Conservation (phyloP, 2,888 invertebrate species). For the Euphydryas editha region DNA sequence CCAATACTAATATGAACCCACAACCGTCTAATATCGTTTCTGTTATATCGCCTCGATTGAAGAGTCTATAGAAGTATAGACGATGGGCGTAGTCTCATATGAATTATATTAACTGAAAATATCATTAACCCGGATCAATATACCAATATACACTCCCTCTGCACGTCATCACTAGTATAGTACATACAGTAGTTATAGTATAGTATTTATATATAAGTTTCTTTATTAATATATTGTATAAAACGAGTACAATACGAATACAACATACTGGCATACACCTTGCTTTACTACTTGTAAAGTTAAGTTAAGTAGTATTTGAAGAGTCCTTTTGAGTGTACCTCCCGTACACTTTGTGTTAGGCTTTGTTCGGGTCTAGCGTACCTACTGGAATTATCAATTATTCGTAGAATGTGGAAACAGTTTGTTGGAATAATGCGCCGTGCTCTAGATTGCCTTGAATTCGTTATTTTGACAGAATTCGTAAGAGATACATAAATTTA, state of each 20-base stretch:
- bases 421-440: not conserved
- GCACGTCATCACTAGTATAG: too few relatives aligned
- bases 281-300: not conserved
- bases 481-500: too few relatives aligned
- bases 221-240: not conserved
- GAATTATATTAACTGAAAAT: too few relatives aligned
- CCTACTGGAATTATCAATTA: conserved; percentile 4
- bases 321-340: not conserved
- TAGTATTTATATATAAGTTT: too few relatives aligned
- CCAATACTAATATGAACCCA: too few relatives aligned
- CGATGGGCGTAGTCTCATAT: too few relatives aligned
- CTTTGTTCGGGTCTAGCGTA: not conserved
- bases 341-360: not conserved
- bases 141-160: too few relatives aligned
- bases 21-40: too few relatives aligned
- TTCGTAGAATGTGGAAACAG: not conserved
- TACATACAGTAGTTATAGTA: too few relatives aligned
- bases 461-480: not conserved
- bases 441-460: not conserved
- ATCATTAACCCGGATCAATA: too few relatives aligned
- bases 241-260: not conserved
- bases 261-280: not conserved
- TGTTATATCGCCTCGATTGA: too few relatives aligned
- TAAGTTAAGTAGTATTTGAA: conserved; percentile 1
- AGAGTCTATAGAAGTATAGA: too few relatives aligned